These are phyloP conservation scores for Mamestra brassicae DNA, from an alignment of 2,888 invertebrate species.

Conservation along the genomic window DNA sequence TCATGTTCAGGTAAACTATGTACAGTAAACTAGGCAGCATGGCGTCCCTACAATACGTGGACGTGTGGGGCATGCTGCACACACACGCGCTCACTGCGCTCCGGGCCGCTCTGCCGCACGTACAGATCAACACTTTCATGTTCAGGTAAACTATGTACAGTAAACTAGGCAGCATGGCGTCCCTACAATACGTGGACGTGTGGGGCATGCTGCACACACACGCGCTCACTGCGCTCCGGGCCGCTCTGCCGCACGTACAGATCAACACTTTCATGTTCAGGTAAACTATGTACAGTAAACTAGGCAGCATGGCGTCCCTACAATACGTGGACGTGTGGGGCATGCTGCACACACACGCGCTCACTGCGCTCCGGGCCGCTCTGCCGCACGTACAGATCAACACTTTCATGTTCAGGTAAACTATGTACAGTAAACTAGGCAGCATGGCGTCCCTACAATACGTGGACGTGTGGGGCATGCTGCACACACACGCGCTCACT, in stretches of 20 bases:
- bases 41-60: slow-evolving; percentile 93
- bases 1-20: slow-evolving; percentile 84
- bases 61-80: slow-evolving; percentile 95
- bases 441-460: slow-evolving; percentile 92
- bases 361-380: slow-evolving; percentile 81
- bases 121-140: slow-evolving; percentile 87
- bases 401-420: slow-evolving; percentile 88
- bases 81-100: slow-evolving; percentile 85
- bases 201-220: slow-evolving; percentile 94
- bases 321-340: slow-evolving; percentile 96
- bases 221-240: slow-evolving; percentile 81
- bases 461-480: slow-evolving; percentile 96
- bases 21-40: slow-evolving; percentile 91
- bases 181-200: slow-evolving; percentile 94
- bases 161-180: slow-evolving; percentile 91
- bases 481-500: slow-evolving; percentile 89
- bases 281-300: slow-evolving; percentile 82
- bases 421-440: slow-evolving; percentile 88
- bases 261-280: slow-evolving; percentile 89
- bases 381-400: slow-evolving; percentile 85
- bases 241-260: slow-evolving; percentile 81
- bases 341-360: slow-evolving; percentile 91
- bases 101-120: slow-evolving; percentile 79
- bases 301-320: slow-evolving; percentile 92
- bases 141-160: slow-evolving; percentile 85